phyloP scores from a whole-genome alignment of 2,113 vertebrate species.

The Lichenostomus cassidix region DNA sequence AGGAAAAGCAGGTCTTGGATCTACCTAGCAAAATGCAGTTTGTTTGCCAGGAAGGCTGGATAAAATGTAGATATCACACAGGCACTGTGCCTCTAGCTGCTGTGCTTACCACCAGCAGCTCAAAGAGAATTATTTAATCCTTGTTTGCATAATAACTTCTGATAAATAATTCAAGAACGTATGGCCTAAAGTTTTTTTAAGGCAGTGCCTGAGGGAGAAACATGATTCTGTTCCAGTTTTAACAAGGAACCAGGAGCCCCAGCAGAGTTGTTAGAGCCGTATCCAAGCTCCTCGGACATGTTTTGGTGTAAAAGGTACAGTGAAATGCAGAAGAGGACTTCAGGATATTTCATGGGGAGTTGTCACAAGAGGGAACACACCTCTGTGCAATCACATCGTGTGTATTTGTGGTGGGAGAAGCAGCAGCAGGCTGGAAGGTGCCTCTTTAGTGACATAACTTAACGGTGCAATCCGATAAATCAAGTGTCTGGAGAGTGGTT shows the following conservation, averaged over 20 bases:
- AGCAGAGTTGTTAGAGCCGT: constrained; percentile 30
- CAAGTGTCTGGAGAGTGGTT: neutral
- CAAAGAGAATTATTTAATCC: constrained; percentile 86
- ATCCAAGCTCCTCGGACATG: neutral
- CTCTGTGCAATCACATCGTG: neutral
- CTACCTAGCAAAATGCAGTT: constrained; percentile 10
- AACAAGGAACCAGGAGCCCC: constrained; percentile 41
- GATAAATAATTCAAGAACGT: constrained; percentile 73
- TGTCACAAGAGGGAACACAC: neutral
- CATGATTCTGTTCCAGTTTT: constrained; percentile 55
- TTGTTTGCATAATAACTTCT: constrained; percentile 78
- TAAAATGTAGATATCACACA: constrained; percentile 44
- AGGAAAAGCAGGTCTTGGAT: neutral
- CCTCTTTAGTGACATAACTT: neutral
- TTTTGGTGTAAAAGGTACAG: constrained; percentile 39
- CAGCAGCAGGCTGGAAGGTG: constrained; percentile 11
- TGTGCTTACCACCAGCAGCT: constrained; percentile 63
- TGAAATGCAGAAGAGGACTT: neutral
- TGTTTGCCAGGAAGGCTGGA: constrained; percentile 18
- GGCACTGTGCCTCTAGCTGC: constrained; percentile 49
- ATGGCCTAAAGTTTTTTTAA: constrained; percentile 63
- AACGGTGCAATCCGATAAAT: constrained; percentile 30
- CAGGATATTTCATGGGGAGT: neutral
- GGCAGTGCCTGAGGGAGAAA: constrained; percentile 60
- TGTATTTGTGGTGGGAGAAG: neutral